Base-by-base conservation (phyloP, 2,113 vertebrate genomes). In the Nesospiza acunhae region DNA sequence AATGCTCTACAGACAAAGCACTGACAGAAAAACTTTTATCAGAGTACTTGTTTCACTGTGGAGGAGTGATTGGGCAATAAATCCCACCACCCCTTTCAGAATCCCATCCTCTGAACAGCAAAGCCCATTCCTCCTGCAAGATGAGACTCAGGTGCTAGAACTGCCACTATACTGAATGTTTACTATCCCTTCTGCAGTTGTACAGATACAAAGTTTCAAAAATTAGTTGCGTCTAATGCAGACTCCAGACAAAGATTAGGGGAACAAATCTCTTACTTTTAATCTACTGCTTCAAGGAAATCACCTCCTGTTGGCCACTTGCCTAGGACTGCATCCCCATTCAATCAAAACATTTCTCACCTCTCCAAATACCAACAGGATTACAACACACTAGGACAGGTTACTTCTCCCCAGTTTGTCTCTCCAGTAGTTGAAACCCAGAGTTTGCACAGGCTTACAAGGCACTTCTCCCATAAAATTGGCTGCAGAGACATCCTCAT, bases 371-470 rank as follows among this genome's bases (percentile, higher is more conserved):
- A 12, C 13, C 58, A 85, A 14, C 12, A 72, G 22, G 9, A 75
- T 73, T 49, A 76, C 20, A 69, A 49, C 27, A 58, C 26, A 41
- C 11, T 44, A 66, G 24, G 9, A 67, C 5, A 9, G 19, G 18
- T 97, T 98, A 79, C 84, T 89, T 97, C 27, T 59, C 21, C 97
- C 97, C 98, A 95, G 97, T 98, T 98, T 98, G 69, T 92, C 98
- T 96, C 96, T 98, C 93, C 97, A 98, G 96, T 95, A 81, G 97
- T 1, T n/a, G 93, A 82, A 82, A 92, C 92, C 84, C 90, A 89
- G 35, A 98, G 97, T 97, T 39, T 96, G 72, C 97, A 98, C n/a
- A 96, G 97, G 98, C 97, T 98, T 98, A 82, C 28, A 93, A 80
- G 21, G 55, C 2, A 3, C 90, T n/a, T 85, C 86, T 98, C 96